phyloP scores from a whole-genome alignment of 2,113 vertebrate species.

The Orthochromis malagaraziensis region DNA sequence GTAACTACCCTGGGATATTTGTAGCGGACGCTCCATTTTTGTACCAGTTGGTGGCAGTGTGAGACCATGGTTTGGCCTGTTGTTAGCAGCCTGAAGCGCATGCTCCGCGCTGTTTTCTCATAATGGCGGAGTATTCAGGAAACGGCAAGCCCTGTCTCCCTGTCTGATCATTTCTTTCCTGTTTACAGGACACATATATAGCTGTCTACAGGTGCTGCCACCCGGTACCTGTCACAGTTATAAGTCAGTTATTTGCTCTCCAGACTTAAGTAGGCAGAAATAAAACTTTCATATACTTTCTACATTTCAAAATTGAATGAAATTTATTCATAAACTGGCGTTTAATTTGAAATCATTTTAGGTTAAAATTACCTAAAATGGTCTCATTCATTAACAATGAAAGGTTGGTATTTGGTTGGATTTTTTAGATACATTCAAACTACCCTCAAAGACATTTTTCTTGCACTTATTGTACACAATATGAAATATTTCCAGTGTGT shows the following conservation, averaged over 20 bases:
- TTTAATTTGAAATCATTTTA: not conserved
- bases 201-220: too few species aligned
- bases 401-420: not conserved
- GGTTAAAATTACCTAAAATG: not conserved
- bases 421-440: not conserved
- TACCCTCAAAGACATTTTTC: not conserved
- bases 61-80: too few species aligned
- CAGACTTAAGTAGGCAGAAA: not conserved
- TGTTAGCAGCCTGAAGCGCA: too few species aligned
- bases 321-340: not conserved
- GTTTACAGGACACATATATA: too few species aligned
- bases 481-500: not conserved
- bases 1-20: too few species aligned
- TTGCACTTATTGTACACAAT: not conserved
- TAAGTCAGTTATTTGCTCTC: not conserved
- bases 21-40: too few species aligned
- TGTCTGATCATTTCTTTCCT: too few species aligned
- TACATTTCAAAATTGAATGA: not conserved
- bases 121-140: too few species aligned
- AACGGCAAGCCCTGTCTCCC: too few species aligned
- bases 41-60: too few species aligned
- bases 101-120: too few species aligned
- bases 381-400: not conserved
- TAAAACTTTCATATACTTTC: not conserved
- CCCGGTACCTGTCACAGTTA: too few species aligned